Evolutionary conservation across 2,113 vertebrate species (phyloP), one percentile per base, ranked within the genome.

Genomic region (Dipodomys ordii): DNA sequence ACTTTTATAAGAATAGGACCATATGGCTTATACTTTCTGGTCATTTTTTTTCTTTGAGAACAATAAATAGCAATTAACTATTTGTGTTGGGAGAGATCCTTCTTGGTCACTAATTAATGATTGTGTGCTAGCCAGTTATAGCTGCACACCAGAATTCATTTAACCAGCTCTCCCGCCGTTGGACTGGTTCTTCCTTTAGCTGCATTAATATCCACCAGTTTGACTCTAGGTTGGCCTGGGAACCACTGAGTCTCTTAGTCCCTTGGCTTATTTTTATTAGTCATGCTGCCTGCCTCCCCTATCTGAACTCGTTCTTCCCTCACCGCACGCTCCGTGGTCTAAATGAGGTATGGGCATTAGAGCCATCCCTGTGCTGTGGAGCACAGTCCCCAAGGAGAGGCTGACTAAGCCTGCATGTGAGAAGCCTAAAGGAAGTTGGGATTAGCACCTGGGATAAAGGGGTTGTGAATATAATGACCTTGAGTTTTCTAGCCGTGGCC

Each of bases 181-280:
- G n/a, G n/a, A 95, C 23, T 62, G 46, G 18, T 71, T 93, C 85
- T 91, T 76, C 73, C 77, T 86, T 90, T 68, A 77, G 62, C 64
- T 93, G 69, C 67, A 84, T 92, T 89, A 77, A 84, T 69, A 94
- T 20, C 62, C 68, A 90, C 92, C 85, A 93, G 65, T 87, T 76
- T 93, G 84, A 93, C 87, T 72, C 23, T 60, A n/a, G 62, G n/a
- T 57, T 86, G 69, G 82, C 73, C 82, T 80, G 84, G 82, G 73
- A 94, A 39, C 69, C 57, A 80, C 1, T 88, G 32, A 74, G 81
- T 88, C 95, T 94, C 92, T 94, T 92, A 88, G 83, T 97, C 92
- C 94, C 88, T 72, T 73, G 92, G 69, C 78, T 96, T 92, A 92
- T 81, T 96, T 96, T 83, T 81, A 95, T 94, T 93, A 92, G 94